These are phyloP conservation scores for Kryptolebias marmoratus DNA, from an alignment of 2,113 vertebrate genomes.

Conservation along the genomic window DNA sequence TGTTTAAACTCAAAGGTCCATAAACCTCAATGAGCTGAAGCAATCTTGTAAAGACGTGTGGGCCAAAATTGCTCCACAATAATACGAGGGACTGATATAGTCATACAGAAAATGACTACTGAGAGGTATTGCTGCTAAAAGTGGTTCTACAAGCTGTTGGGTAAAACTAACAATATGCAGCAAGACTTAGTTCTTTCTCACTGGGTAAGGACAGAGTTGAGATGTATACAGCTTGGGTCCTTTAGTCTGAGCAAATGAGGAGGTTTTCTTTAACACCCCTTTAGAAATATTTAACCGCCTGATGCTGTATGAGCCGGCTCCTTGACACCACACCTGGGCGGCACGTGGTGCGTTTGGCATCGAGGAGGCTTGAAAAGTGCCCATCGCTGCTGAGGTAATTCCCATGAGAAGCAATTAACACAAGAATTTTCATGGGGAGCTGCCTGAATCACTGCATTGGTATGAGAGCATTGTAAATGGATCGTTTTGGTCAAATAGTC, in stretches of 20 bases:
- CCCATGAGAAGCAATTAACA: conserved; percentile 65
- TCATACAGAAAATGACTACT: too few relatives aligned
- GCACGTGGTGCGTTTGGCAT: conserved; percentile 53
- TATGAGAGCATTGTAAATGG: conserved; percentile 5
- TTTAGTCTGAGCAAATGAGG: conserved; percentile 49
- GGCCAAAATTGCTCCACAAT: too few relatives aligned
- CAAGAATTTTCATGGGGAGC: conserved; percentile 2
- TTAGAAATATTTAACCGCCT: conserved; percentile 55
- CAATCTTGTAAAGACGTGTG: too few relatives aligned
- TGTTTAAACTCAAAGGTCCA: too few relatives aligned
- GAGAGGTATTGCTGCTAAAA: too few relatives aligned
- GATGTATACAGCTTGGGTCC: conserved; percentile 46
- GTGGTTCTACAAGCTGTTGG: too few relatives aligned
- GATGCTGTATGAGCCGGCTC: conserved; percentile 5
- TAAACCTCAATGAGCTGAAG: too few relatives aligned
- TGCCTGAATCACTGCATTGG: conserved; percentile 14
- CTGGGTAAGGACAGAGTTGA: conserved; percentile 34
- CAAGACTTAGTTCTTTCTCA: conserved; percentile 16
- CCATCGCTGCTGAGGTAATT: conserved; percentile 34
- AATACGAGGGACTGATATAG: too few relatives aligned
- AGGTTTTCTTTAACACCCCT: conserved; percentile 44
- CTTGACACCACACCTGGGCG: conserved; percentile 45
- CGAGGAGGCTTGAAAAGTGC: conserved; percentile 51
- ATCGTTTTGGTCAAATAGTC: not conserved
- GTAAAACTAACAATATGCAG: conserved; percentile 1